These are phyloP conservation scores for Littorina saxatilis DNA, from an alignment of 1,140 invertebrate genomes.

Conservation along the genomic window DNA sequence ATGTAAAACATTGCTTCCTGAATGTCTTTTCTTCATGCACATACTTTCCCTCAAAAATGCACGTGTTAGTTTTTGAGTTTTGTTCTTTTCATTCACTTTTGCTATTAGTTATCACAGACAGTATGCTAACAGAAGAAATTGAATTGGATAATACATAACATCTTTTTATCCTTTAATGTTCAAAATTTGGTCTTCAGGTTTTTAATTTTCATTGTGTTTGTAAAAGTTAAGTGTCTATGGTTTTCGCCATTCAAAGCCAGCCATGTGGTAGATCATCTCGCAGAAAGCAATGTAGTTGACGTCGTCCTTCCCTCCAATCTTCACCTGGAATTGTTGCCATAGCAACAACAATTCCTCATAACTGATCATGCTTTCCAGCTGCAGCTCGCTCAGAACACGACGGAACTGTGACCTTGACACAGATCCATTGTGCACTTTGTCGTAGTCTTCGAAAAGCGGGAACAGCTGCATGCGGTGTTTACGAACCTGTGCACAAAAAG, in stretches of 20 bases:
- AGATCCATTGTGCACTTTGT: slow-evolving; percentile 72
- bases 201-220: no score
- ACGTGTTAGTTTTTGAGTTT: no score
- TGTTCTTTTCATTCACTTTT: no score
- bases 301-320: slow-evolving; percentile 71
- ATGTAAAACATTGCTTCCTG: no score
- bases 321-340: slow-evolving; percentile 70
- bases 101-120: no score
- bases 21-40: no score
- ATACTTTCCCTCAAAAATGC: no score
- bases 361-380: slow-evolving; percentile 67
- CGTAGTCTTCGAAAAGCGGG: slow-evolving; percentile 76
- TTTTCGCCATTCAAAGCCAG: slow-evolving; percentile 71
- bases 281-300: slow-evolving; percentile 75
- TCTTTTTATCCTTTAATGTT: not conserved
- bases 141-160: no score
- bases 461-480: slow-evolving; percentile 73
- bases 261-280: slow-evolving; percentile 72
- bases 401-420: slow-evolving; percentile 74
- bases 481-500: slow-evolving; percentile 58
- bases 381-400: slow-evolving; percentile 72
- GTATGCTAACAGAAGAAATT: no score
- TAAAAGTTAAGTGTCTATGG: slow-evolving; percentile 50
- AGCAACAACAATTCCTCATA: slow-evolving; percentile 69
- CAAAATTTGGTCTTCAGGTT: no score